Percentiles rank a stretch among this genome's conserved stretches.
Conservation (phyloP, 2,797 vertebrate genomes). For the Carduelis carduelis region DNA sequence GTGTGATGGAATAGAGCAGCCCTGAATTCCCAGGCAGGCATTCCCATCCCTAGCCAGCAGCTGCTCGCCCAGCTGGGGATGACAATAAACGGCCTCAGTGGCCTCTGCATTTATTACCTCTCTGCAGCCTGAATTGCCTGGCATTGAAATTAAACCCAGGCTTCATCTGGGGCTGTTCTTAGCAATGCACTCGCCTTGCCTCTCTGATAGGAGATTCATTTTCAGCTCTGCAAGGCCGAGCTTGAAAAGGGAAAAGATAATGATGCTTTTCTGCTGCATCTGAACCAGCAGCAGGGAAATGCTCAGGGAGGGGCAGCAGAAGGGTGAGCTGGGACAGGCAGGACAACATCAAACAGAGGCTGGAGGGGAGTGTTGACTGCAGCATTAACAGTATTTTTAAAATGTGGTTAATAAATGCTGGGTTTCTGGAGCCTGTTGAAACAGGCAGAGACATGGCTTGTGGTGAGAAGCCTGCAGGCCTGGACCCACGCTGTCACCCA, state of each 20-base stretch:
- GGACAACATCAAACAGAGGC: not conserved
- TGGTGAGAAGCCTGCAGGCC: not conserved
- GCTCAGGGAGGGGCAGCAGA: not conserved
- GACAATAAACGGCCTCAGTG: not conserved
- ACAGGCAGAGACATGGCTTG: rapidly evolving
- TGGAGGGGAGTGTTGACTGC: not conserved
- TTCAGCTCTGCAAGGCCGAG: not conserved
- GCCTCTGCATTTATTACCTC: not conserved
- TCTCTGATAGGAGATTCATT: not conserved
- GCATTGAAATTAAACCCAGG: not conserved
- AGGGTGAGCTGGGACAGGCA: not conserved
- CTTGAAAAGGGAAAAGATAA: not conserved
- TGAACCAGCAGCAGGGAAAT: not conserved
- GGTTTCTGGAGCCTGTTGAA: not conserved
- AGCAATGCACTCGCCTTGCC: not conserved
- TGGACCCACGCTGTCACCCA: rapidly evolving
- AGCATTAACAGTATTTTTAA: rapidly evolving
- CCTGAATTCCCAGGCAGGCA: not conserved
- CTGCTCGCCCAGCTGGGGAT: not conserved
- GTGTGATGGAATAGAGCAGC: not conserved
- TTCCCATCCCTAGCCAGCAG: not conserved
- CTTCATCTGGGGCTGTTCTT: not conserved
- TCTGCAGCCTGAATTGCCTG: not conserved
- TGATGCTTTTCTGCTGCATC: not conserved
- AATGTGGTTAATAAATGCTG: not conserved